Evolutionary conservation across 2,888 invertebrate species (phyloP).

Genomic region (Agrypnus murinus): DNA sequence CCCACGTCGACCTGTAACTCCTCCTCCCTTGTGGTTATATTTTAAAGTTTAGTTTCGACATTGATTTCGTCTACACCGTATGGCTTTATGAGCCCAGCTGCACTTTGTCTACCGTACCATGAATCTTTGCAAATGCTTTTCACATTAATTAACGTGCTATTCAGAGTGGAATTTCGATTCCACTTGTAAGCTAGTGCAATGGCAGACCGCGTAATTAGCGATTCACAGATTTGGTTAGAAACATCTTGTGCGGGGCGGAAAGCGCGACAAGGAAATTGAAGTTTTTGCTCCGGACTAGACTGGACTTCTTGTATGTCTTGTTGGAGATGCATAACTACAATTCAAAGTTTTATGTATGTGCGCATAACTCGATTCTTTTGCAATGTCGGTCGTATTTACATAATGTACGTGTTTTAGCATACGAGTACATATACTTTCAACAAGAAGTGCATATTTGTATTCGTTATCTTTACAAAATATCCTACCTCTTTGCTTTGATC

Average conservation of each 20-base stretch:
- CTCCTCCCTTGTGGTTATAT: slow-evolving; percentile 31
- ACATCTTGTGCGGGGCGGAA: background rate
- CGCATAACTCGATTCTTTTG: slow-evolving; percentile 16
- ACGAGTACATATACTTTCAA: background rate
- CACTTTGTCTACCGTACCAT: slow-evolving; percentile 10
- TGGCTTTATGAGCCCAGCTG: slow-evolving; percentile 13
- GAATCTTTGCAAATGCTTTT: slow-evolving; percentile 15
- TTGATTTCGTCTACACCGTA: slow-evolving; percentile 18
- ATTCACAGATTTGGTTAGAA: slow-evolving; percentile 13
- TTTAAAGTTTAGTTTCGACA: slow-evolving; percentile 25
- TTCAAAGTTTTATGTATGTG: slow-evolving; percentile 15
- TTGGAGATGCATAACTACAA: background rate
- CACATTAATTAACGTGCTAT: slow-evolving; percentile 25
- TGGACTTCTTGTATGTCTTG: background rate
- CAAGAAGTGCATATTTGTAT: slow-evolving; percentile 1
- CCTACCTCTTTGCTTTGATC: no score
- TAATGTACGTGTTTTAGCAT: slow-evolving; percentile 15
- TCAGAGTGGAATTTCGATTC: slow-evolving; percentile 14
- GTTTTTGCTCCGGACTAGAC: background rate
- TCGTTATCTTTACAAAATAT: no score
- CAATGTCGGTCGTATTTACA: background rate
- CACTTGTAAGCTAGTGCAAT: slow-evolving; percentile 10
- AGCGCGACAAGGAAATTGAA: background rate
- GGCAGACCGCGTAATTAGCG: background rate
- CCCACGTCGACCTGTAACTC: slow-evolving; percentile 34